These are phyloP conservation scores for Hydropsyche tenuis DNA, from an alignment of 1,140 invertebrate genomes.

Conservation along the genomic window DNA sequence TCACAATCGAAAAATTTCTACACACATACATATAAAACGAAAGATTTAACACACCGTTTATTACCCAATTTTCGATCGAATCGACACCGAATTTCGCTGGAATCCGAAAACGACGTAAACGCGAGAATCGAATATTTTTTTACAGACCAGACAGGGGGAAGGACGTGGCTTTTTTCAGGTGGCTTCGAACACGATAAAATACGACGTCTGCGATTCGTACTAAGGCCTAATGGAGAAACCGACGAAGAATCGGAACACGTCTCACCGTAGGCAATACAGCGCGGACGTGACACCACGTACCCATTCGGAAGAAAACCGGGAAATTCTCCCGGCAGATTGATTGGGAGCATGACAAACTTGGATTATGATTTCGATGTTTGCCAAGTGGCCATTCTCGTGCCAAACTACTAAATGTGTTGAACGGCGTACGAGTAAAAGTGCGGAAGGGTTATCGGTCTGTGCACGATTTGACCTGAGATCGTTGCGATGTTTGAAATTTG, in stretches of 20 bases:
- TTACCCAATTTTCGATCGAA: no score
- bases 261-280: constrained; percentile 16
- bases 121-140: not conserved
- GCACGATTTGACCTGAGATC: no score
- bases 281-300: constrained; percentile 3
- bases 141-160: no score
- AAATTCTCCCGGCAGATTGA: not conserved
- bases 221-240: constrained; percentile 3
- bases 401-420: no score
- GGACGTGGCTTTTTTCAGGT: not conserved
- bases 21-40: no score
- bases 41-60: no score
- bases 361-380: not conserved
- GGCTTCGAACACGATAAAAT: not conserved
- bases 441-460: no score
- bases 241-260: constrained; percentile 30
- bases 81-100: no score
- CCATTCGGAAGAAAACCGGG: not conserved
- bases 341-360: constrained; percentile 25
- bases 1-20: no score
- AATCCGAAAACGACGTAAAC: not conserved
- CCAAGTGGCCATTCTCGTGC: not conserved
- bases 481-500: no score
- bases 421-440: no score
- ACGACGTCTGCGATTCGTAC: constrained; percentile 6